These are phyloP conservation scores for Myopa tessellatipennis DNA, from an alignment of 2,888 invertebrate genomes.

Conservation along the genomic window DNA sequence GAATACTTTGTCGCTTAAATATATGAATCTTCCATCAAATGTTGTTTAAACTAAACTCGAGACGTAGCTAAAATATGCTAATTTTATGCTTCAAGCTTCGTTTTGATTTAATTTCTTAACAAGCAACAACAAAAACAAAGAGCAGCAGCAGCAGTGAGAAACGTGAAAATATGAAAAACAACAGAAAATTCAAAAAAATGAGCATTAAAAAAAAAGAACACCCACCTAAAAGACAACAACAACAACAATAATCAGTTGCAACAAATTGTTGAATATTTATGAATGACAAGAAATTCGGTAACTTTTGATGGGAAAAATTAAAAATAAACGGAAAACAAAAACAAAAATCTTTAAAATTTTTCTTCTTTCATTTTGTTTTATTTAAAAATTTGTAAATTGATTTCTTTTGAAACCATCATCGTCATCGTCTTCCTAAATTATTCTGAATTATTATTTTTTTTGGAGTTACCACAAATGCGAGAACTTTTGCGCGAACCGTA, in stretches of 20 bases:
- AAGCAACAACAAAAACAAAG: neutral
- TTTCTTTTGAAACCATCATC: too few species aligned
- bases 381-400: too few species aligned
- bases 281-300: neutral
- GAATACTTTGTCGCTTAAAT: neutral
- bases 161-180: neutral
- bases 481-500: constrained; percentile 1
- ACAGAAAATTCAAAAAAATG: too few species aligned
- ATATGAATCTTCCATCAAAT: neutral
- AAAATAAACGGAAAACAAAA: too few species aligned
- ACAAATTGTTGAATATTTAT: constrained; percentile 32
- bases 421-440: neutral
- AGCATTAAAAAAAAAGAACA: neutral
- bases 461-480: constrained; percentile 1
- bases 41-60: neutral
- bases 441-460: neutral
- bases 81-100: constrained; percentile 11
- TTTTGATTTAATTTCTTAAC: constrained; percentile 14
- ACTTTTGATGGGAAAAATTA: too few species aligned
- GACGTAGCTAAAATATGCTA: constrained; percentile 15
- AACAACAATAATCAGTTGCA: neutral
- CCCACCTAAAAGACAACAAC: neutral
- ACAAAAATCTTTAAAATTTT: too few species aligned
- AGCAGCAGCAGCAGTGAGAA: neutral
- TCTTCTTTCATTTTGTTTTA: too few species aligned